Evolutionary conservation across 2,113 vertebrate genomes (phyloP), one percentile per base, ranked within the genome.

Genomic region (Aphyosemion australe): DNA sequence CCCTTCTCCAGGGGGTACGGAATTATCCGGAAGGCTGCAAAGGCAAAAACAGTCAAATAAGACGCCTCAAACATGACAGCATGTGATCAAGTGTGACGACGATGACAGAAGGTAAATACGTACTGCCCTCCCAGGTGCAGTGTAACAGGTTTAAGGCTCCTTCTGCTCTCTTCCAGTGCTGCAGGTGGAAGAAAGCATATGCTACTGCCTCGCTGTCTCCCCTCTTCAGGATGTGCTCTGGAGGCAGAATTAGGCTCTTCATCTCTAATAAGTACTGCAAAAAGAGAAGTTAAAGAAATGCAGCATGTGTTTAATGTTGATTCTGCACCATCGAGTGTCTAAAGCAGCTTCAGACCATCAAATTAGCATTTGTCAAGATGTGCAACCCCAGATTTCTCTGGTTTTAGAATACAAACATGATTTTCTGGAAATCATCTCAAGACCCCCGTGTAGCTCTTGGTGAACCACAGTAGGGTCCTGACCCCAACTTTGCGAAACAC

Each of bases 81-180:
- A 65, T 13, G 12, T 41, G 39, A 51, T 46, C 41, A 16, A 48
- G 32, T 41, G 66, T 3, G 11, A 68, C 63, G 26, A 65, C 37
- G 2, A 0, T 10, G 37, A 39, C 8, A 39, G 11, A 39, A 26
- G 26, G 26, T 26, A 26, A 76, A 65, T 84, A 96, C 97, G 84
- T 91, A 99, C 97, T 99, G 91, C 97, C 97, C 88, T 99, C 97
- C 97, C 97, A 99, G 0, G 97, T 99, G 60, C 97, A 99, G 88
- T 99, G 97, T 57, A 99, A 87, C 72, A 99, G 92, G 78, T 97
- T 97, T 63, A 99, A 94, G 59, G 97, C 97, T 72, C 97, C 97
- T 87, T 99, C 97, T 80, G 97, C 96, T 75, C 96, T 93, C 84
- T 99, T 99, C 97, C 97, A 99, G 90, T 99, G 97, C 89, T 99